Evolutionary conservation across 2,113 vertebrate species (phyloP).

Genomic region (Hystrix cristata): DNA sequence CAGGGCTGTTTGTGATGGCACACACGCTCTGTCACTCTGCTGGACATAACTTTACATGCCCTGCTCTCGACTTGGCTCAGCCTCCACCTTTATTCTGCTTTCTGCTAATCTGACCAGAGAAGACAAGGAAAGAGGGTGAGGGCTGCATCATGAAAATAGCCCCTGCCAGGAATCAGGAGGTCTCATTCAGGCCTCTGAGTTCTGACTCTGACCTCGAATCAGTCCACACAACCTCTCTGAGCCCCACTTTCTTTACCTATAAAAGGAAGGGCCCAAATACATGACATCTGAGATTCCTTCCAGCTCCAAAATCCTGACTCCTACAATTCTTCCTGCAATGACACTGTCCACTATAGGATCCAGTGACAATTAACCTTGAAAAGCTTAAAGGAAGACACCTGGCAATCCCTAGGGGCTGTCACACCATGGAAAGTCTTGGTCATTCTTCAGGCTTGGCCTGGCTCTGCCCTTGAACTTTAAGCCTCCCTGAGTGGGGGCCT

Average conservation of each 20-base stretch:
- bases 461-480: neutral
- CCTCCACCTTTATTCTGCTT: neutral
- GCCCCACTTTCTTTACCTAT: neutral
- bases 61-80: neutral
- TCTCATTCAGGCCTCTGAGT: neutral
- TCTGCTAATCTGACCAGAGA: neutral
- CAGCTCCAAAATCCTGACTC: neutral
- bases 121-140: neutral
- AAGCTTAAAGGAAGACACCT: neutral
- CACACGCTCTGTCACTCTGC: neutral
- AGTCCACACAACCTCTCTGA: neutral
- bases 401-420: neutral
- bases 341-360: fast-evolving
- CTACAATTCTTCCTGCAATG: neutral
- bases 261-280: neutral
- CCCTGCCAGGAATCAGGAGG: neutral
- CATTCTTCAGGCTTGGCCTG: neutral
- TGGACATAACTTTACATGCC: neutral
- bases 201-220: neutral
- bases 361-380: neutral
- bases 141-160: neutral
- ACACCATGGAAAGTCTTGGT: neutral
- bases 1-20: neutral
- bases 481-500: neutral
- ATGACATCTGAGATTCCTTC: neutral